Conservation (phyloP, 2,888 invertebrate genomes). For the Temnothorax ravouxi region DNA sequence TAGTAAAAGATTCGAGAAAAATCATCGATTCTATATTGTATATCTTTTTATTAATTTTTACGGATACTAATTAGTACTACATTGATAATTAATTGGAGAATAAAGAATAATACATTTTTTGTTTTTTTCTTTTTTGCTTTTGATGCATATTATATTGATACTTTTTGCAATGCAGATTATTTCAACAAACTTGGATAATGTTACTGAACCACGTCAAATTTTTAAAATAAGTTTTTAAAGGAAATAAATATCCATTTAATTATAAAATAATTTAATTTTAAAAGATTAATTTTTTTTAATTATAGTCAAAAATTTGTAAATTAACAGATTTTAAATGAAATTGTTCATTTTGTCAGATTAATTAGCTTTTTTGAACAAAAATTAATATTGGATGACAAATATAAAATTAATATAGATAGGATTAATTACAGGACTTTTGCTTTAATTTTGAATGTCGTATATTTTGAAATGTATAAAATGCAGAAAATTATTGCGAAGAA, state of each 20-base stretch:
- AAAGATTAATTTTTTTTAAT: constrained; percentile 2
- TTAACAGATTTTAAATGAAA: neutral
- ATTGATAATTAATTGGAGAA: neutral
- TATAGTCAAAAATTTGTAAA: neutral
- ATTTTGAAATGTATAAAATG: neutral
- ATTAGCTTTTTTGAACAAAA: neutral
- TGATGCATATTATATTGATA: neutral
- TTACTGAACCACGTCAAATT: neutral
- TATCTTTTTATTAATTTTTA: neutral
- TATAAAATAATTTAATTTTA: neutral
- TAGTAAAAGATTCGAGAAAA: neutral
- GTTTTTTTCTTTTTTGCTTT: neutral
- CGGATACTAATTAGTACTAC: neutral
- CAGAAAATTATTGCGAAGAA: neutral
- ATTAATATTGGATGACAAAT: neutral
- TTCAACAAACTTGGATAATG: neutral
- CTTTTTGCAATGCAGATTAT: neutral
- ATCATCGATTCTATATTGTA: neutral
- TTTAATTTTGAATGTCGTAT: neutral
- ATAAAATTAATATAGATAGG: neutral
- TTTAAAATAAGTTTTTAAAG: neutral
- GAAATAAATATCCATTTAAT: neutral
- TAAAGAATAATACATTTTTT: neutral
- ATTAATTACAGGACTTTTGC: neutral
- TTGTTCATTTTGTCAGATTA: too few relatives aligned